Evolutionary conservation across 2,797 vertebrate genomes (phyloP).

Genomic region (Chelmon rostratus): DNA sequence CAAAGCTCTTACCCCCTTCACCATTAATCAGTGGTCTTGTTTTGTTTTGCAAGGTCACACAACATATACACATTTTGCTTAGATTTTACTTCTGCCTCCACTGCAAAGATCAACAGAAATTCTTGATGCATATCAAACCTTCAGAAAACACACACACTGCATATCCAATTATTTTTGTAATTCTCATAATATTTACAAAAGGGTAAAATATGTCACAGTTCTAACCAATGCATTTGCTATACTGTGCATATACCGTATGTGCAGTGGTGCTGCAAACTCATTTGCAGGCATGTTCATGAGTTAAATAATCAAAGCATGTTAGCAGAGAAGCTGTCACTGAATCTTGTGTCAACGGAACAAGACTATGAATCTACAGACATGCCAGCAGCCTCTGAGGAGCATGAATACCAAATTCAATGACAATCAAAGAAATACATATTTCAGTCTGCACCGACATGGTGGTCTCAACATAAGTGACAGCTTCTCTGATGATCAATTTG

Average conservation of each 20-base stretch:
- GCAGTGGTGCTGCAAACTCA: background rate
- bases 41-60: background rate
- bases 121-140: background rate
- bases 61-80: background rate
- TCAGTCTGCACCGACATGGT: background rate
- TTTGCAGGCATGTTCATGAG: background rate
- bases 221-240: background rate
- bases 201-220: background rate
- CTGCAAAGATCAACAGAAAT: background rate
- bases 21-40: constrained; percentile 1
- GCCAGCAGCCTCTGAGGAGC: background rate
- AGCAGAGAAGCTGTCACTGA: background rate
- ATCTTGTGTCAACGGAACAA: background rate
- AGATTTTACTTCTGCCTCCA: background rate
- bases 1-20: constrained; percentile 10
- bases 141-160: background rate
- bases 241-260: background rate
- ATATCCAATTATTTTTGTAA: background rate
- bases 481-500: constrained; percentile 43
- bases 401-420: background rate
- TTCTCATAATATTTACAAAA: too few species aligned
- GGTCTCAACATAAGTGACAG: constrained; percentile 41
- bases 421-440: background rate
- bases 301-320: background rate
- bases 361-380: background rate